Evolutionary conservation across 2,797 vertebrate species (phyloP).

Genomic region (Lutjanus campechanus): DNA sequence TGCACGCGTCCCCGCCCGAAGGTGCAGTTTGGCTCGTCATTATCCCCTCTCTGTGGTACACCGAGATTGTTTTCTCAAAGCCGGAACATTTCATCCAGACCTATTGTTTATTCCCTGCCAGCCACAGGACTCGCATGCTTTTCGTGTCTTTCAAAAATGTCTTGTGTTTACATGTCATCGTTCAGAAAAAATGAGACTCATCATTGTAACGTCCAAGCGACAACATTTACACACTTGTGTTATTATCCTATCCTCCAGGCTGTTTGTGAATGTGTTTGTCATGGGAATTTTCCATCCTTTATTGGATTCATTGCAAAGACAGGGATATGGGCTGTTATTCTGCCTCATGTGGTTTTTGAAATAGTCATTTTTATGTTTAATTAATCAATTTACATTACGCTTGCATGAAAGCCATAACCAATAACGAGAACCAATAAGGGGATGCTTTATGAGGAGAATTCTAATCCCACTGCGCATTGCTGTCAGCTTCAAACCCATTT

Average conservation of each 20-base stretch:
- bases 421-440: constrained; percentile 40
- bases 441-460: constrained; percentile 47
- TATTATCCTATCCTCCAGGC: constrained; percentile 45
- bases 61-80: constrained; percentile 21
- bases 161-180: constrained; percentile 43
- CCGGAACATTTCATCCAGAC: constrained; percentile 28
- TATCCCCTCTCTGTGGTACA: constrained; percentile 15
- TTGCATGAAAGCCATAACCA: constrained; percentile 56
- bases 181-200: constrained; percentile 17
- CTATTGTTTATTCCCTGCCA: constrained; percentile 20
- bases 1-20: constrained; percentile 30
- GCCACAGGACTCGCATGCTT: constrained; percentile 5
- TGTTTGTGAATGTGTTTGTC: constrained; percentile 47
- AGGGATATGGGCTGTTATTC: constrained; percentile 27
- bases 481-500: constrained; percentile 60
- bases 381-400: constrained; percentile 63
- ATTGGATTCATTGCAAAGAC: constrained; percentile 28
- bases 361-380: constrained; percentile 56
- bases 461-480: constrained; percentile 48
- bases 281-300: constrained; percentile 34
- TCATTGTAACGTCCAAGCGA: constrained; percentile 32
- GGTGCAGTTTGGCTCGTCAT: constrained; percentile 32
- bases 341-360: constrained; percentile 28
- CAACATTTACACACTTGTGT: constrained; percentile 38
- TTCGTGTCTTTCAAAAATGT: constrained; percentile 20